phyloP scores from a whole-genome alignment of 2,113 vertebrate genomes.

The Phrynocephalus versicolor region DNA sequence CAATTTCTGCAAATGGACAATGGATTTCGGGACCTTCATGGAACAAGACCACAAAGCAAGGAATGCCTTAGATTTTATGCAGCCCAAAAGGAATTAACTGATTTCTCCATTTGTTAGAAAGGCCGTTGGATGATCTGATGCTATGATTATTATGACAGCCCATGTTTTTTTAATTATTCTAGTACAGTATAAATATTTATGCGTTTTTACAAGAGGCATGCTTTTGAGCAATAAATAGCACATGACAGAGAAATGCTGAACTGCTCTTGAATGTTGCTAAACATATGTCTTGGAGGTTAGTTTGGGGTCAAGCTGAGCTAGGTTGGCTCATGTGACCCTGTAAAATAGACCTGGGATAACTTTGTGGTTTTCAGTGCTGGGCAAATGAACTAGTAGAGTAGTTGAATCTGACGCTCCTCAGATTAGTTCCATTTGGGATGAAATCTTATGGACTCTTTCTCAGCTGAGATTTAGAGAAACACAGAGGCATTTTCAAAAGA shows the following conservation, averaged over 20 bases:
- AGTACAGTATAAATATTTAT: constrained; percentile 69
- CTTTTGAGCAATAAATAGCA: constrained; percentile 57
- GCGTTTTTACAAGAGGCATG: constrained; percentile 68
- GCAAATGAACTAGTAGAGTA: not conserved
- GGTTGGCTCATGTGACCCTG: not conserved
- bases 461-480: not conserved
- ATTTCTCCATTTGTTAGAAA: constrained; percentile 59
- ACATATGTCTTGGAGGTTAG: not conserved
- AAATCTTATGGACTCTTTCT: not conserved
- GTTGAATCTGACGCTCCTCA: not conserved
- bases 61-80: constrained; percentile 24
- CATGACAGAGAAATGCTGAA: constrained; percentile 45
- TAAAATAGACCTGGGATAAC: not conserved
- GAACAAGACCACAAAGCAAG: not conserved
- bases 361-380: not conserved
- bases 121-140: constrained; percentile 47
- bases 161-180: constrained; percentile 71
- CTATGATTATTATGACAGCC: constrained; percentile 67
- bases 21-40: accelerated
- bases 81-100: not conserved
- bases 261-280: constrained; percentile 35
- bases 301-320: not conserved
- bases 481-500: not conserved
- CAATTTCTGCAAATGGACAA: not conserved
- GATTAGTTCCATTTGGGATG: not conserved